These are phyloP conservation scores for Saccostrea echinata DNA, from an alignment of 1,140 invertebrate species.

Conservation along the genomic window DNA sequence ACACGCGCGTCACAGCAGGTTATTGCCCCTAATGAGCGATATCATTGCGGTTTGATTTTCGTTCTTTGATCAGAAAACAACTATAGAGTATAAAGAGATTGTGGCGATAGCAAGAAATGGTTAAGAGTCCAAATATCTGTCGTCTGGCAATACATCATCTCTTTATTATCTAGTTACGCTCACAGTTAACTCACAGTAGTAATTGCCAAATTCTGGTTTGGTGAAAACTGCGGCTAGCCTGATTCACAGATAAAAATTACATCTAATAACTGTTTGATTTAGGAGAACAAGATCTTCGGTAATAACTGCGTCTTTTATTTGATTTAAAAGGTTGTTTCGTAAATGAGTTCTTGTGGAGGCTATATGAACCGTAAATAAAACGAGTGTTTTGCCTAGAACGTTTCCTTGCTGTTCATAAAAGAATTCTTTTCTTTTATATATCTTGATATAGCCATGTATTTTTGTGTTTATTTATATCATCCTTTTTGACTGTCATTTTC, in stretches of 20 bases:
- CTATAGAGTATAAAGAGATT: not conserved
- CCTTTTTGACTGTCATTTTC: no score
- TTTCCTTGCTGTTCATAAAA: not conserved
- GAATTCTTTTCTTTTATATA: no score
- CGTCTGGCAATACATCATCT: conserved; percentile 22
- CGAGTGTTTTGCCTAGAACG: not conserved
- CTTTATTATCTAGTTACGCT: conserved; percentile 18
- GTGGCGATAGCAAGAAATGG: not conserved
- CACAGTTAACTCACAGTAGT: conserved; percentile 19
- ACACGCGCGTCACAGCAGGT: conserved; percentile 30
- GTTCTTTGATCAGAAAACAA: conserved; percentile 20
- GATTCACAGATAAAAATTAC: conserved; percentile 17
- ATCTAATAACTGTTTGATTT: conserved; percentile 23
- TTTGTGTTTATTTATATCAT: no score
- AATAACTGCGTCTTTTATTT: not conserved
- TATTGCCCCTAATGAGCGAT: conserved; percentile 26
- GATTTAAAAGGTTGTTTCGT: not conserved
- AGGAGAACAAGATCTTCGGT: conserved; percentile 20
- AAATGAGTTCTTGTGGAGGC: not conserved
- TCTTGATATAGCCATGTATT: no score
- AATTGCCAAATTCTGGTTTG: conserved; percentile 19
- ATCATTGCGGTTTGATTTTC: conserved; percentile 17
- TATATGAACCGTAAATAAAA: not conserved
- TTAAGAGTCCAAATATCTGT: not conserved
- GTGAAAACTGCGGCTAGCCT: not conserved